Evolutionary conservation across 2,888 invertebrate genomes (phyloP).

Genomic region (Lithophane ornitopus): DNA sequence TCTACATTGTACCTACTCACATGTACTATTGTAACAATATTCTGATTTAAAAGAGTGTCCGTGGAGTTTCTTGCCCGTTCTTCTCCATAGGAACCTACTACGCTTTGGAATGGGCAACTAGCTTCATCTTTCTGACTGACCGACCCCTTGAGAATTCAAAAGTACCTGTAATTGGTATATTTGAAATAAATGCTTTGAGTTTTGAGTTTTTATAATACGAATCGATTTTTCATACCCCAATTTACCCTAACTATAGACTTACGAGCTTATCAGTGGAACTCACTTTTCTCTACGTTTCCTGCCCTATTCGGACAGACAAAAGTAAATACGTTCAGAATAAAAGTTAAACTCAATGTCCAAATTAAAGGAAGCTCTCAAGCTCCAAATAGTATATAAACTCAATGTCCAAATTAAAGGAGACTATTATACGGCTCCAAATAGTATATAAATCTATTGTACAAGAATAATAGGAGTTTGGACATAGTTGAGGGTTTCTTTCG

Average conservation of each 20-base stretch:
- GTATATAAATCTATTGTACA: conserved; percentile 42
- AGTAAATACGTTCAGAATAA: conserved; percentile 9
- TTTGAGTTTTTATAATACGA: too few species aligned
- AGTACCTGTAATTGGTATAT: too few species aligned
- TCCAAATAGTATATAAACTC: conserved; percentile 7
- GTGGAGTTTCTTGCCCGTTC: too few species aligned
- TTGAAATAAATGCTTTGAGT: too few species aligned
- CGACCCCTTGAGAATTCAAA: too few species aligned
- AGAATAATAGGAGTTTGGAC: conserved; percentile 41
- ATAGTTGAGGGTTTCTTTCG: conserved; percentile 41
- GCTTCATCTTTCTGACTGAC: too few species aligned
- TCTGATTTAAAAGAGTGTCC: too few species aligned
- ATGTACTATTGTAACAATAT: too few species aligned
- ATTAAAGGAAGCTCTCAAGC: background rate
- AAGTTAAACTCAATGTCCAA: background rate
- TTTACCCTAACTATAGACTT: background rate
- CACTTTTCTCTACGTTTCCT: background rate
- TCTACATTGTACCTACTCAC: too few species aligned
- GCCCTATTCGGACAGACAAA: conserved; percentile 1
- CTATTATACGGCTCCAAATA: conserved; percentile 13
- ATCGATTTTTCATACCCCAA: background rate
- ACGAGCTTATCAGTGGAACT: background rate
- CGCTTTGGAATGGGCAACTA: too few species aligned
- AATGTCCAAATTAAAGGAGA: conserved; percentile 31
- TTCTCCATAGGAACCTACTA: too few species aligned